phyloP scores from a whole-genome alignment of 2,797 vertebrate genomes.

The Phylloscopus collybita region DNA sequence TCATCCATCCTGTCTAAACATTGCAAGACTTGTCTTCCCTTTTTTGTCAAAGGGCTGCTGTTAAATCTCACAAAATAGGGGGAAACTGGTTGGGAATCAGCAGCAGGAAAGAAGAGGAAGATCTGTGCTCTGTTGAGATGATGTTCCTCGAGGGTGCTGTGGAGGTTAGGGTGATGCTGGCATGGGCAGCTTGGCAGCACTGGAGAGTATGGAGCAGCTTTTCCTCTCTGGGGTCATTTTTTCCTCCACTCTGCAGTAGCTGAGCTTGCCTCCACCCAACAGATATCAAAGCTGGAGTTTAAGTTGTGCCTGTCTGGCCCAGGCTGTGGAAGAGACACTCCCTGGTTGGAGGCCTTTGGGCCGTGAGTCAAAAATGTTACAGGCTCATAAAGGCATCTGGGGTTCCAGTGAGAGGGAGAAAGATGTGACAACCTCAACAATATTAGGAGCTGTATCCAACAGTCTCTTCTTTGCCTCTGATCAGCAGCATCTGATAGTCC shows the following conservation, averaged over 20 bases:
- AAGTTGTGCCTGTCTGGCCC: neutral
- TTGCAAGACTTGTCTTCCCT: neutral
- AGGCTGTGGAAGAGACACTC: neutral
- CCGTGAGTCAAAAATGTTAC: neutral
- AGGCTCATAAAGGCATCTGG: neutral
- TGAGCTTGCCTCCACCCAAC: neutral
- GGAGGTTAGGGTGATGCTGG: neutral
- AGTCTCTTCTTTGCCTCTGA: neutral
- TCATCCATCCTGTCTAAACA: neutral
- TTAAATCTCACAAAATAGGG: neutral
- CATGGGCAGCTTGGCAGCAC: neutral
- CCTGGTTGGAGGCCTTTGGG: accelerated
- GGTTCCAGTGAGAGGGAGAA: neutral
- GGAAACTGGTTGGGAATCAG: neutral
- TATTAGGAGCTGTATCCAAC: neutral
- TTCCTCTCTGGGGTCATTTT: neutral
- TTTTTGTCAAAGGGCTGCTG: neutral
- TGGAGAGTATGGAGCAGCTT: neutral
- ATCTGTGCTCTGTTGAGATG: neutral
- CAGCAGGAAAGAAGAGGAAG: neutral
- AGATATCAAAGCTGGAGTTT: neutral
- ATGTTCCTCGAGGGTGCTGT: accelerated
- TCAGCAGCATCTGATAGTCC: neutral
- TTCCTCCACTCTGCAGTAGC: neutral
- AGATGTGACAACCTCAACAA: neutral